Percentiles rank a stretch among this genome's conserved stretches.
These are phyloP conservation scores for Tarsius wallacei DNA, from an alignment of 2,797 vertebrate genomes.

Conservation along the genomic window DNA sequence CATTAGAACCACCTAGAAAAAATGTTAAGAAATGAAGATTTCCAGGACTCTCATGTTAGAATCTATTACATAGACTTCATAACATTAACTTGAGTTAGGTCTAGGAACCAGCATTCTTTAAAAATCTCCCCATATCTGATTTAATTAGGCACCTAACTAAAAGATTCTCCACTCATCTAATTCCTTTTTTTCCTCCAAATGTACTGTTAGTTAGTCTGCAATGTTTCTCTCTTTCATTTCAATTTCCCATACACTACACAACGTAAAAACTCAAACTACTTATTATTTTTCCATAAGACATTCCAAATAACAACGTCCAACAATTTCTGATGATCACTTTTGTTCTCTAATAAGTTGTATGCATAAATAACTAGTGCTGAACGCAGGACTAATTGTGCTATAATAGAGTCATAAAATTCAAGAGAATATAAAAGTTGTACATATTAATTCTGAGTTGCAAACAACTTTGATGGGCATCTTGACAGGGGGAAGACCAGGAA, in stretches of 20 bases:
- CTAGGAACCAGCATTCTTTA: background rate
- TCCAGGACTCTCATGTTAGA: background rate
- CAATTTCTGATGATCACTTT: background rate
- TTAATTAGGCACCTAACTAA: background rate
- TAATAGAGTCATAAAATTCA: background rate
- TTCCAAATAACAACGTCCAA: background rate
- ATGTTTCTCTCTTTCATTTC: background rate
- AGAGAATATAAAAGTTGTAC: background rate
- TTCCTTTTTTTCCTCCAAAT: background rate
- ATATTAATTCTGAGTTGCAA: background rate
- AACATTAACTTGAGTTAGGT: background rate
- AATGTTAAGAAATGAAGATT: background rate
- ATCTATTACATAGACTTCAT: background rate
- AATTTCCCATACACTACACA: background rate
- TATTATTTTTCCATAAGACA: background rate
- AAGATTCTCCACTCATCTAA: background rate
- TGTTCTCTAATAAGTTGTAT: background rate
- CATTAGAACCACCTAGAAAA: background rate
- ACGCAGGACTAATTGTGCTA: background rate
- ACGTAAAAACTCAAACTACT: background rate
- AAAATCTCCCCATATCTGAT: background rate
- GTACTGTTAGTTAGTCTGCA: background rate
- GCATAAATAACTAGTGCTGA: background rate
- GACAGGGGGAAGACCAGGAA: background rate
- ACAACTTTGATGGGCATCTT: background rate